phyloP scores from a whole-genome alignment of 2,888 invertebrate genomes.

The Achlya flavicornis region DNA sequence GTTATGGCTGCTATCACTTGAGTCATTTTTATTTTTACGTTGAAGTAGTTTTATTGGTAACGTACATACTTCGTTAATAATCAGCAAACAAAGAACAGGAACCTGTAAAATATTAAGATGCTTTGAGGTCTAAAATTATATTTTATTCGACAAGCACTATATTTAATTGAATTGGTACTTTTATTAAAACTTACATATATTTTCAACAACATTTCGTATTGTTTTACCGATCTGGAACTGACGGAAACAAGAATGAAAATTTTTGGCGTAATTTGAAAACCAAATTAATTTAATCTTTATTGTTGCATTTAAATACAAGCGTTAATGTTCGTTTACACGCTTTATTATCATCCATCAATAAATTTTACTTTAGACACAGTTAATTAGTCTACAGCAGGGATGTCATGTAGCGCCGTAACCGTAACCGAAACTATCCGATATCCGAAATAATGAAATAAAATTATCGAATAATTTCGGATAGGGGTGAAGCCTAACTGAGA shows the following conservation, averaged over 20 bases:
- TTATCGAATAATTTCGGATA: too few species aligned
- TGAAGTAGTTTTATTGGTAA: background rate
- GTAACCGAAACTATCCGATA: too few species aligned
- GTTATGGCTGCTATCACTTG: background rate
- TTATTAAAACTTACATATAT: background rate
- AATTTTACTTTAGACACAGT: background rate
- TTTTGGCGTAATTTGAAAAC: background rate
- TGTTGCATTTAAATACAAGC: background rate
- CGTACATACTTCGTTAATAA: background rate
- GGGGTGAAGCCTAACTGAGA: too few species aligned
- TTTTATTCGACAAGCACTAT: background rate
- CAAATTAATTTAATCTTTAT: constrained; percentile 4
- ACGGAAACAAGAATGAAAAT: background rate
- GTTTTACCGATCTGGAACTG: background rate
- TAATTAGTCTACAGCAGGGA: background rate
- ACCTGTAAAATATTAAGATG: background rate
- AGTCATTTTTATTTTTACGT: background rate
- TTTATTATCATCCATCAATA: background rate
- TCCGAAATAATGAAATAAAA: too few species aligned
- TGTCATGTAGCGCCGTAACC: too few species aligned
- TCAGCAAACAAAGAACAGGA: background rate
- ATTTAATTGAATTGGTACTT: background rate
- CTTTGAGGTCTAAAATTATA: background rate
- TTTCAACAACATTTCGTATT: background rate
- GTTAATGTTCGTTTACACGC: background rate